Percentiles rank a stretch among this genome's conserved stretches.
Evolutionary conservation across 2,113 vertebrate genomes (phyloP).

Genomic region (Alligator sinensis): DNA sequence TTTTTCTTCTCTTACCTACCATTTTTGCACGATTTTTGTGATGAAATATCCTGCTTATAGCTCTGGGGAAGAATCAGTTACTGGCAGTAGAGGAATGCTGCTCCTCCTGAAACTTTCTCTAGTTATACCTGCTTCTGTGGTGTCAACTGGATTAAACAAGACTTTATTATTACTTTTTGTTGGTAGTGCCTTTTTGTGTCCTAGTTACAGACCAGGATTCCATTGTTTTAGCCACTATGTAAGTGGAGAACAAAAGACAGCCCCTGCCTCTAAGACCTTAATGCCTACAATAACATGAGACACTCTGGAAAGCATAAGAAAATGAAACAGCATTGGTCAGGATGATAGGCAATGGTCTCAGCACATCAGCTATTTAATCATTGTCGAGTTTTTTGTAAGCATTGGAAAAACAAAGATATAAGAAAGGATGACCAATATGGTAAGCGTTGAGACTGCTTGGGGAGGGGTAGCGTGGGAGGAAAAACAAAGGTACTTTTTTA

Average conservation of each 20-base stretch:
- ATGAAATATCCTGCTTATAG: background rate
- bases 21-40: background rate
- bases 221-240: background rate
- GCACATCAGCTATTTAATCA: background rate
- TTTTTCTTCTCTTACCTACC: background rate
- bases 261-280: background rate
- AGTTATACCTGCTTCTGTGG: background rate
- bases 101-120: background rate
- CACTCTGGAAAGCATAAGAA: background rate
- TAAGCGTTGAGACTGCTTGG: no score
- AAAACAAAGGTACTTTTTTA: background rate
- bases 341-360: background rate
- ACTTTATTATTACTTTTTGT: fast-evolving
- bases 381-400: background rate
- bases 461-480: background rate
- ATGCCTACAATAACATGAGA: background rate
- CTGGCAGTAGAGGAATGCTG: background rate
- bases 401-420: background rate
- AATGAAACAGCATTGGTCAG: background rate
- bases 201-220: fast-evolving
- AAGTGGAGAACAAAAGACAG: background rate
- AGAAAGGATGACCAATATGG: no score
- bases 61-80: background rate
- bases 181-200: background rate
- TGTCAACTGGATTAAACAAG: no score